Base-by-base conservation (phyloP, 2,113 vertebrate genomes). In the Eretmochelys imbricata region DNA sequence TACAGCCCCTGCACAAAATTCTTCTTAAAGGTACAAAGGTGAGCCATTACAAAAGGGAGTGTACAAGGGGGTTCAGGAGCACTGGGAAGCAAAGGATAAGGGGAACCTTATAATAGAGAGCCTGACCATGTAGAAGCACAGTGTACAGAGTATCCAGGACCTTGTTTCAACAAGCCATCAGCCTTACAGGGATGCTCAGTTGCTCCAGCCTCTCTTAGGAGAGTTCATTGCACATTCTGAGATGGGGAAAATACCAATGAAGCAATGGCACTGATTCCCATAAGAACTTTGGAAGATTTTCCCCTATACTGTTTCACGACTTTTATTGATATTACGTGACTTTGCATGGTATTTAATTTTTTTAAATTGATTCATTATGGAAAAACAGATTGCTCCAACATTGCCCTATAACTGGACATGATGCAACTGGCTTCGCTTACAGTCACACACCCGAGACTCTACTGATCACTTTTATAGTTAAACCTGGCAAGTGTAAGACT, bases 241-340 rank as follows among this genome's bases (percentile, higher is more conserved):
- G 84, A 89, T 92, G 81, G 88, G 92, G 83, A 84, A 88, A 93
- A 84, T 20, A 81, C 49, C 80, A 65, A 8, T 69, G 83, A 93
- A 87, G 88, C 1, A 1, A 82, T 82, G 85, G 78, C 51, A 48
- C 48, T 80, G 54, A 25, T 85, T 3, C 2, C 50, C 91, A 84
- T 62, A 96, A 95, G 93, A 82, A 54, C n/a, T 25, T 1, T 72
- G 75, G 57, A 89, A 95, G 91, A 93, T 84, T 29, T 93, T 81
- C 92, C 53, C 38, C 85, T 90, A 88, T 96, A 48, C 89, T 93
- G 93, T 95, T 93, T 78, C 76, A 97, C 93, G 84, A 89, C 55
- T 38, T 55, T 17, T 51, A 9, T 20, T 57, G 46, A 69, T 81
- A 29, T 29, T 10, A 48, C 25, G 2, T 46, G 25, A 49, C 11